Percentiles rank a stretch among this genome's conserved stretches.
phyloP scores from a whole-genome alignment of 23 tunicate genomes.

The Clavelina lepadiformis region DNA sequence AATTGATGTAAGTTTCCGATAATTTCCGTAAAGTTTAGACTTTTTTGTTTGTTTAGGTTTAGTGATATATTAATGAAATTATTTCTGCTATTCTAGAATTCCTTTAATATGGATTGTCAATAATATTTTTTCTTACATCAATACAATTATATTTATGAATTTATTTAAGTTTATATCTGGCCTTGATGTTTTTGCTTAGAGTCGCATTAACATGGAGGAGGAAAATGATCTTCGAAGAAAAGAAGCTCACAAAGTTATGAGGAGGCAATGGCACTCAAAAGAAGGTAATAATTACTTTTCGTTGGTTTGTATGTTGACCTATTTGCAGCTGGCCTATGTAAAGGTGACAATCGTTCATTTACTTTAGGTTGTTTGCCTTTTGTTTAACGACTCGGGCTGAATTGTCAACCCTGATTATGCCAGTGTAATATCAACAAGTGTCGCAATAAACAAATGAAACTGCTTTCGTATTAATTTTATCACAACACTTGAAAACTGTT shows the following conservation, averaged over 20 bases:
- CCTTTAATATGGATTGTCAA: neutral
- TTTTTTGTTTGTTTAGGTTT: neutral
- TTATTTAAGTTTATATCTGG: neutral
- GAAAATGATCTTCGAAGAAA: conserved; percentile 19
- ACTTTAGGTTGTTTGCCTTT: too few relatives aligned
- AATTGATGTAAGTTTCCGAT: conserved; percentile 21
- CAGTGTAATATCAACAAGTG: too few relatives aligned
- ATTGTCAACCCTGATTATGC: too few relatives aligned
- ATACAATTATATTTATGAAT: neutral
- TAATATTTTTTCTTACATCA: neutral
- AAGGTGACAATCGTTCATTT: too few relatives aligned
- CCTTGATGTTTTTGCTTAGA: conserved; percentile 7
- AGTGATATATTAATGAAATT: neutral
- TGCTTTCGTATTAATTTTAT: too few relatives aligned
- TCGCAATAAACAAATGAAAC: too few relatives aligned
- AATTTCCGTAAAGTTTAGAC: neutral
- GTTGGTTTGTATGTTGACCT: too few relatives aligned
- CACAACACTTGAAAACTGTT: too few relatives aligned
- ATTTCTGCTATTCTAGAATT: too few relatives aligned
- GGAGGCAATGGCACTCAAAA: conserved; percentile 25
- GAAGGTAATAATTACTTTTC: too few relatives aligned
- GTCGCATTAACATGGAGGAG: conserved; percentile 52
- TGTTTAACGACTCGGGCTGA: too few relatives aligned
- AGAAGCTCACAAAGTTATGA: conserved; percentile 17
- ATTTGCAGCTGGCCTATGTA: too few relatives aligned